Base-by-base conservation (phyloP, 2,888 invertebrate genomes). In the Seira sanloemensis region DNA sequence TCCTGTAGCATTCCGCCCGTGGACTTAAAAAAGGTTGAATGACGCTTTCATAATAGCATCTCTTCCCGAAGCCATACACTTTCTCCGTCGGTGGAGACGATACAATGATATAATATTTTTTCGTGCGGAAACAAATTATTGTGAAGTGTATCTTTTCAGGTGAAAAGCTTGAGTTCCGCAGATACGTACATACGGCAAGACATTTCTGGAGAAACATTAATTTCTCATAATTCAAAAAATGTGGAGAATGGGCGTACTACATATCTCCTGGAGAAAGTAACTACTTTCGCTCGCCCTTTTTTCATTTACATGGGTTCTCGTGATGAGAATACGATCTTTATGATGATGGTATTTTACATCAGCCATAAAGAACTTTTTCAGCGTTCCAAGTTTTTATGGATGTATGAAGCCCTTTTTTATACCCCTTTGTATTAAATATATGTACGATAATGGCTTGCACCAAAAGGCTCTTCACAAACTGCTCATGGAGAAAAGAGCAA, bases 41-140 rank as follows among this genome's bases (percentile, higher is more conserved):
- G n/a, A n/a, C n/a, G n/a, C n/a, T n/a, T n/a, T n/a, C n/a, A n/a
- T n/a, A n/a, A n/a, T n/a, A n/a, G n/a, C n/a, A n/a, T n/a, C n/a
- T n/a, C n/a, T n/a, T n/a, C n/a, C n/a, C n/a, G n/a, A n/a, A n/a
- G n/a, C n/a, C n/a, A n/a, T n/a, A n/a, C n/a, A n/a, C n/a, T n/a
- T n/a, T n/a, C n/a, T n/a, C n/a, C n/a, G n/a, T n/a, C n/a, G n/a
- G n/a, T n/a, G n/a, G n/a, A n/a, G n/a, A n/a, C n/a, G n/a, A n/a
- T n/a, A n/a, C n/a, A n/a, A n/a, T n/a, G n/a, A n/a, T 58, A 66
- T 19, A 71, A 62, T 37, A 16, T 27, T 71, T 71, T 68, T 78
- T 72, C 79, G 67, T 66, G 79, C 67, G 79, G 79, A 79, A 79
- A 79, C 72, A 73, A 79, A 79, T 79, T 79, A 79, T 79, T 72